Conservation (phyloP, 23 tunicate genomes). For the Botrylloides violaceus region DNA sequence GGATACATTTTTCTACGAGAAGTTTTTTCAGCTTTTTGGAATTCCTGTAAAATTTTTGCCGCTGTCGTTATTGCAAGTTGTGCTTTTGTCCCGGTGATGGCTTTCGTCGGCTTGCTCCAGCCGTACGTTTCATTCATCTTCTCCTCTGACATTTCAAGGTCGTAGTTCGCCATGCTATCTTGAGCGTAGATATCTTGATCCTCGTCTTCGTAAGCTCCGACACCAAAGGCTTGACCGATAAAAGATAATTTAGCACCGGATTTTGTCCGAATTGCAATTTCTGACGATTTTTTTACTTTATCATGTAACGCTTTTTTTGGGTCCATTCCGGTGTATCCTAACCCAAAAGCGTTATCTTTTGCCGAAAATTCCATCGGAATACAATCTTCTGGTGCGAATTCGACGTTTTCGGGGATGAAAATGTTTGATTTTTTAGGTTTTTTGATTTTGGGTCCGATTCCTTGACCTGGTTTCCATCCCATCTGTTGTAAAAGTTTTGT, state of each 20-base stretch:
- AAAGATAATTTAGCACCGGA: conserved; percentile 63
- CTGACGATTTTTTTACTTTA: conserved; percentile 54
- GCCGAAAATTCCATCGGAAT: conserved; percentile 9
- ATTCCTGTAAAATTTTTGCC: background rate
- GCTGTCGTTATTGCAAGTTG: background rate
- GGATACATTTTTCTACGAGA: conserved; percentile 45
- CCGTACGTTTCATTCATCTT: conserved; percentile 47
- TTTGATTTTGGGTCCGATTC: conserved; percentile 48
- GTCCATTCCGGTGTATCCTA: conserved; percentile 71
- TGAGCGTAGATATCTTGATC: conserved; percentile 92
- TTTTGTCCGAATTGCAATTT: conserved; percentile 45
- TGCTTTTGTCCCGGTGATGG: conserved; percentile 28
- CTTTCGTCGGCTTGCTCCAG: conserved; percentile 69
- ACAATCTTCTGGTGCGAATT: conserved; percentile 67
- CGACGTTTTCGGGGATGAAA: conserved; percentile 33
- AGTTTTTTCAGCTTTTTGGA: conserved; percentile 22
- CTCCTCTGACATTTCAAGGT: conserved; percentile 34
- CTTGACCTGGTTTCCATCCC: conserved; percentile 97
- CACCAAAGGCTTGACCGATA: conserved; percentile 94
- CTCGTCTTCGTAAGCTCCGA: conserved; percentile 94
- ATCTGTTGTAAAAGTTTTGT: conserved; percentile 49
- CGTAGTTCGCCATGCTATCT: conserved; percentile 82
- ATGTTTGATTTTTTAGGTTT: conserved; percentile 30
- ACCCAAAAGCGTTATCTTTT: conserved; percentile 42
- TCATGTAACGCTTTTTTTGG: conserved; percentile 71